Conservation (phyloP, 37 sponge, comb jelly and placozoan species). For the Haliclona indistincta region DNA sequence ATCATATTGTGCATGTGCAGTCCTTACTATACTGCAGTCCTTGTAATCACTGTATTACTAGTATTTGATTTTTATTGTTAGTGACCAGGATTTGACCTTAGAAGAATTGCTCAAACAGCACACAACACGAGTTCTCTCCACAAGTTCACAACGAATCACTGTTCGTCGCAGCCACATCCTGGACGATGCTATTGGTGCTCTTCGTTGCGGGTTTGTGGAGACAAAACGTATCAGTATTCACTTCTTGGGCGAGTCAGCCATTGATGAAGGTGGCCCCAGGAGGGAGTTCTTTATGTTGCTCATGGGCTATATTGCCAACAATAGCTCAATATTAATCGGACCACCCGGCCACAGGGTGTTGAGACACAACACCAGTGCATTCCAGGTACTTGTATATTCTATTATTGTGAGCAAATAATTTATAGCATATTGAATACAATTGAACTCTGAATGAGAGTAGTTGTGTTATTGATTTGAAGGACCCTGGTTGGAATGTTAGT, state of each 20-base stretch:
- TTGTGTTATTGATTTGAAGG: no score
- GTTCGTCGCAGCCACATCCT: neutral
- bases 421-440: no score
- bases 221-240: neutral
- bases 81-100: neutral
- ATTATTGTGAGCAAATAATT: no score
- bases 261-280: conserved; percentile 13
- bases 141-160: neutral
- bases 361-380: neutral
- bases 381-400: conserved; percentile 18
- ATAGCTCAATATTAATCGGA: neutral
- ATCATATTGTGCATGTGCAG: no score
- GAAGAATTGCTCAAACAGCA: conserved; percentile 10
- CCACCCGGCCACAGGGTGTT: neutral
- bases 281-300: neutral
- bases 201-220: neutral
- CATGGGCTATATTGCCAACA: neutral
- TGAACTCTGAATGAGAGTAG: no score
- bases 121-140: neutral
- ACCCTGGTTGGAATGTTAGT: no score
- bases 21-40: no score
- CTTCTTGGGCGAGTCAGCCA: neutral
- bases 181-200: neutral
- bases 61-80: no score
- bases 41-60: no score